A percentile compares a stretch with the other conserved stretches of the same genome.
Conservation (phyloP, 2,113 vertebrate genomes). For the Phaetusa simplex region DNA sequence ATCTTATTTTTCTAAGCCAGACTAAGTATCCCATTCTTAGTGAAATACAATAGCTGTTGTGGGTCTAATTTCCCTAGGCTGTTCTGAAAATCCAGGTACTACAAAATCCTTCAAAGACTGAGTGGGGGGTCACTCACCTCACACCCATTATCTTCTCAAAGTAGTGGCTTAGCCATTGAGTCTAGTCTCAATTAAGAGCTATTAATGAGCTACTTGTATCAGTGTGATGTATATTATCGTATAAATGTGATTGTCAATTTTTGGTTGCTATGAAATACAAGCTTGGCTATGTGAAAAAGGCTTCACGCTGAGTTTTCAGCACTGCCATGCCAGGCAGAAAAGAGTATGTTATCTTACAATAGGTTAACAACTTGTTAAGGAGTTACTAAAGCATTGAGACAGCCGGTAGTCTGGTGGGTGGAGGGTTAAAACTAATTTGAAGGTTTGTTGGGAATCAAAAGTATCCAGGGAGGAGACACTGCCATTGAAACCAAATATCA, state of each 20-base stretch:
- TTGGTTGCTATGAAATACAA: constrained; percentile 5
- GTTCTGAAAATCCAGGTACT: constrained; percentile 9
- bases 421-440: constrained; percentile 9
- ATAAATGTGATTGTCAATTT: constrained; percentile 14
- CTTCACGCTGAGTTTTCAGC: constrained; percentile 16
- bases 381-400: background rate
- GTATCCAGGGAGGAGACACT: background rate
- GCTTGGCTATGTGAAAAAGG: background rate
- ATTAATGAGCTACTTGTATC: constrained; percentile 48
- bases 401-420: background rate
- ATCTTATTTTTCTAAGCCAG: background rate
- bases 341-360: background rate
- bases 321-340: constrained; percentile 16
- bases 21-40: background rate
- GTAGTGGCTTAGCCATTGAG: constrained; percentile 1
- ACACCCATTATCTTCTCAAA: constrained; percentile 10
- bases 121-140: constrained; percentile 31
- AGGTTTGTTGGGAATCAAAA: background rate
- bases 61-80: constrained; percentile 27
- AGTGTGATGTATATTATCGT: background rate
- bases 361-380: background rate
- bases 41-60: background rate
- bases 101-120: background rate
- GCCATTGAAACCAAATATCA: background rate
- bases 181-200: constrained; percentile 42